phyloP scores from a whole-genome alignment of 2,113 vertebrate genomes.

The Eublepharis macularius region DNA sequence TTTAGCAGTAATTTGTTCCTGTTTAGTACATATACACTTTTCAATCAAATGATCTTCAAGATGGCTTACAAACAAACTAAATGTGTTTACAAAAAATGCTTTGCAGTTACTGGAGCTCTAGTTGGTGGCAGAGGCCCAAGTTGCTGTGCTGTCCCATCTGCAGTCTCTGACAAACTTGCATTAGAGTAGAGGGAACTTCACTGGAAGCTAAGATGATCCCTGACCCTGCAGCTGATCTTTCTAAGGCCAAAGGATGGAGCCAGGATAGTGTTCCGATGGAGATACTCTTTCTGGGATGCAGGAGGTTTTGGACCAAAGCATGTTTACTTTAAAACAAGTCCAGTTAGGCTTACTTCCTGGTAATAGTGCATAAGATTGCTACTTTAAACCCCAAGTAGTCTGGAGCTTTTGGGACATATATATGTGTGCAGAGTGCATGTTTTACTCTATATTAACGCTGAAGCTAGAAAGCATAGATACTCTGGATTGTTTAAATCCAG shows the following conservation, averaged over 20 bases:
- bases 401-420: neutral
- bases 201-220: too few relatives aligned
- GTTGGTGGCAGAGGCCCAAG: too few relatives aligned
- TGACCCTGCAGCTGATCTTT: neutral
- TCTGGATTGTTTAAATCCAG: neutral
- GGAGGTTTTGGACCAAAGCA: neutral
- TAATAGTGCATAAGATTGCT: neutral
- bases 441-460: neutral
- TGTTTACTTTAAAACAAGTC: neutral
- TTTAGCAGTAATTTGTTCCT: too few relatives aligned
- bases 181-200: too few relatives aligned
- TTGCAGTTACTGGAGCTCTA: too few relatives aligned
- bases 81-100: too few relatives aligned
- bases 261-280: neutral
- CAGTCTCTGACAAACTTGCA: too few relatives aligned
- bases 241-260: neutral
- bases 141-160: too few relatives aligned
- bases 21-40: neutral
- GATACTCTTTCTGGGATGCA: neutral
- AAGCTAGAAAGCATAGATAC: neutral
- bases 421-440: too few relatives aligned
- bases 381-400: neutral
- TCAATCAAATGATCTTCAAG: too few relatives aligned
- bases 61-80: too few relatives aligned
- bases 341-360: neutral